Base-by-base conservation (phyloP, 1,140 invertebrate genomes). In the Fopius arisanus region DNA sequence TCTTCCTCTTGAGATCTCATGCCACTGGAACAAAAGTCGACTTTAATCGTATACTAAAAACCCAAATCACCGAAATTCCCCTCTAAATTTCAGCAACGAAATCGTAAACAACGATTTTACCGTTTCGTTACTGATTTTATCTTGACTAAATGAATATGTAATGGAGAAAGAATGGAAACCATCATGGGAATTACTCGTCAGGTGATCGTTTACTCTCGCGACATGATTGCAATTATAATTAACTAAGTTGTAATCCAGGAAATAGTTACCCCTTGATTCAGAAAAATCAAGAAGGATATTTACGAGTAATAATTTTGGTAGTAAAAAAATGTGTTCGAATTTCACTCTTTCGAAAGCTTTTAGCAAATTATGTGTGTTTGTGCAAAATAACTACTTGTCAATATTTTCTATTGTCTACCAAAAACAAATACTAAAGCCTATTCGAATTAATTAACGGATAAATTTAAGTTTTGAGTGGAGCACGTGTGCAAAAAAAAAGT, bases 1-100 rank as follows among this genome's bases (percentile, higher is more conserved):
- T 75, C 73, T 70, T 75, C 69, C 69, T 41, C 43, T 41, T 59
- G 12, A 28, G 48, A 28, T 66, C 43, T 33, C 29, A 43, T 41
- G 41, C 63, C 28, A 66, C 67, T 48, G 65, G 43, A 67, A 29
- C n/a, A 29, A 74, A 7, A 37, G 33, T 37, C 33, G 12, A 37
- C 33, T 37, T 37, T 12, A 37, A 37, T 37, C 33, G 12, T 10
- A 37, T 7, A 37, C 12, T 37, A 37, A 7, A 37, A 37, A 37
- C 3, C 43, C 3, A 19, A 48, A 14, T 48, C 5, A 16, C 1
- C 16, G 16, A 12, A 48, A 48, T 48, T 19, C 14, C n/a, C 43
- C 43, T 48, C 14, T 48, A 48, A 5, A 48, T 16, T 48, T 37
- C 12, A 6, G 12, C 12, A 12, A 37, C 5, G 12, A 37, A 6